phyloP scores from a whole-genome alignment of 2,113 vertebrate genomes.

The Hyaena hyaena region DNA sequence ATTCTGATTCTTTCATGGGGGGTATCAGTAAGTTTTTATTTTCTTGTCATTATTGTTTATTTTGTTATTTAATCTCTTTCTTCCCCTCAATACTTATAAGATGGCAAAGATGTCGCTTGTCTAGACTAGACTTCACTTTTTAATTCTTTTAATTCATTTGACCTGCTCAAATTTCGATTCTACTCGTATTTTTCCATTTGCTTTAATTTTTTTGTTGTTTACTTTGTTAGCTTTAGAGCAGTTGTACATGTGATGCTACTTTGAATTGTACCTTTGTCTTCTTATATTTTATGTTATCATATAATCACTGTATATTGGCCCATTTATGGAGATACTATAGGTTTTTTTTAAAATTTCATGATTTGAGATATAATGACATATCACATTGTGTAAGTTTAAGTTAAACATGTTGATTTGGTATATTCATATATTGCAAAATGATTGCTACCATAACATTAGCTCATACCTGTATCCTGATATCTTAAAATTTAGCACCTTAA shows the following conservation, averaged over 20 bases:
- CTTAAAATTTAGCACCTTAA: neutral
- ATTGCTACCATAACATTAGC: neutral
- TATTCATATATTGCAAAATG: neutral
- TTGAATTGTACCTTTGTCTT: neutral
- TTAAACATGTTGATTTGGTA: neutral
- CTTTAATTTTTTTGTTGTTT: neutral
- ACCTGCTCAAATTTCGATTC: neutral
- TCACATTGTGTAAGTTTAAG: neutral
- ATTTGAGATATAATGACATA: neutral
- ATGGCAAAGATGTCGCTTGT: neutral
- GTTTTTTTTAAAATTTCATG: neutral
- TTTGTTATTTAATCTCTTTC: neutral
- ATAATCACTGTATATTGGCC: neutral
- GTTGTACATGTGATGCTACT: neutral
- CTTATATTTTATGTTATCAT: neutral
- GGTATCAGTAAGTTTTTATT: neutral
- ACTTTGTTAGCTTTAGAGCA: neutral
- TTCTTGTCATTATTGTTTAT: neutral
- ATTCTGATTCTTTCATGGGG: neutral
- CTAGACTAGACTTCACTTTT: neutral
- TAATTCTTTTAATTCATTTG: conserved; percentile 11
- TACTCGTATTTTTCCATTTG: neutral
- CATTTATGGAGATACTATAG: neutral
- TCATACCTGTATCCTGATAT: neutral
- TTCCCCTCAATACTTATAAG: neutral